Base-by-base conservation (phyloP, 1,140 invertebrate species). In the Ephestia elutella region DNA sequence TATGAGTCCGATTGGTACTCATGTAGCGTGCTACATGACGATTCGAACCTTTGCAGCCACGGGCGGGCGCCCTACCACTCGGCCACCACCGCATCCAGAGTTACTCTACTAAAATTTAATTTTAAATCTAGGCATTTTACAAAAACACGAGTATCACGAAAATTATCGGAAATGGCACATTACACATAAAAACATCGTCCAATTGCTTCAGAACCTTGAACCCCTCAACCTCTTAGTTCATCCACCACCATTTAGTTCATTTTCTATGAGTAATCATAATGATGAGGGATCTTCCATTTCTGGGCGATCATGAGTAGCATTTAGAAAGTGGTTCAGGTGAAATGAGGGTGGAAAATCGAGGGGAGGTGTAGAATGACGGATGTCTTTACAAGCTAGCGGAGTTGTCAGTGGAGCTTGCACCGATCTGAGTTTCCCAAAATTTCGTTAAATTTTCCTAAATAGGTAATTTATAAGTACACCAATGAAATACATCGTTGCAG, bases 301-400 rank as follows among this genome's bases (percentile, higher is more conserved):
- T 73, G 66, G 75, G 50, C 44, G 59, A 58, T 57, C 62, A 54
- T 74, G 73, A 82, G 75, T 75, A 69, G 64, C 61, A 61, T 60
- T 65, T 67, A 71, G 70, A 79, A 73, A 66, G n/a, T 44, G n/a
- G 32, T 35, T 35, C 32, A 35, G 32, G 32, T 35, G n/a, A n/a
- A n/a, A n/a, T n/a, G 32, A 35, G 38, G 38, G 38, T 17, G 38
- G 15, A 25, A 7, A 25, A 25, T n/a, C 65, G 63, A 65, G 83
- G 80, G 75, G 25, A 63, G 71, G 77, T 69, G 78, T 69, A 50
- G 80, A 80, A 84, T 84, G 83, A 86, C 77, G 77, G 81, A 86
- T 84, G 76, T 79, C 78, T 84, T 86, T 86, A 86, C 83, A 83
- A 83, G 81, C 75, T 73, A 71, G 71, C 71, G 61, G 57, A 74